Base-by-base conservation (phyloP, 2,797 vertebrate species). In the Amphiprion clarkii region DNA sequence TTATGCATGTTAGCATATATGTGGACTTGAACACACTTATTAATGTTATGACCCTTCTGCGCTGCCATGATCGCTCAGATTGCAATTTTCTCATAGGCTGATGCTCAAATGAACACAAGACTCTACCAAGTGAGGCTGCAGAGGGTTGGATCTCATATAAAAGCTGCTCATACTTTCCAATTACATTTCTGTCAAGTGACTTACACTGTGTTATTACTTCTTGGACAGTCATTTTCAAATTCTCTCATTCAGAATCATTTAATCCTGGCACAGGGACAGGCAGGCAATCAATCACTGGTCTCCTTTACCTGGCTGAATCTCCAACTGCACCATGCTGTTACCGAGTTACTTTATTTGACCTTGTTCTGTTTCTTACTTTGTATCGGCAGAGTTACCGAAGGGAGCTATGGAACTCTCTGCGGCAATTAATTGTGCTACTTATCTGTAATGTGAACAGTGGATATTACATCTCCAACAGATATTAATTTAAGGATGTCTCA, bases 401-500 rank as follows among this genome's bases (percentile, higher is more conserved):
- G 61, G 78, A 78, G 46, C 77, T 53, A 60, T 7, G 16, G 53
- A 84, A 69, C 46, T 86, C 88, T 86, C 87, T 14, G 70, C 84
- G 85, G 78, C 87, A 89, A 91, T 93, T 93, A 88, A 92, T 90
- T 88, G 86, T 66, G 76, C 86, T 86, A 87, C 87, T 92, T 92
- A 92, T 93, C 90, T 92, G 76, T 89, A 91, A 93, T 89, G 83
- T 83, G 90, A 90, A 89, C 83, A 78, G 86, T 92, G 90, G 88
- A 91, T 90, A 92, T 93, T 90, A 88, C 83, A 87, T 91, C 87
- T 90, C 82, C 82, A 83, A 74, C 59, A 86, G 82, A 92, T 91
- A 91, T 91, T 90, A 89, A 91, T 93, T 91, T 92, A 93, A 93
- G 86, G 86, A 89, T 79, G 82, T 89, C 88, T 89, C 68, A 87